phyloP scores from a whole-genome alignment of 2,797 vertebrate species.

The Arctocebus calabarensis region DNA sequence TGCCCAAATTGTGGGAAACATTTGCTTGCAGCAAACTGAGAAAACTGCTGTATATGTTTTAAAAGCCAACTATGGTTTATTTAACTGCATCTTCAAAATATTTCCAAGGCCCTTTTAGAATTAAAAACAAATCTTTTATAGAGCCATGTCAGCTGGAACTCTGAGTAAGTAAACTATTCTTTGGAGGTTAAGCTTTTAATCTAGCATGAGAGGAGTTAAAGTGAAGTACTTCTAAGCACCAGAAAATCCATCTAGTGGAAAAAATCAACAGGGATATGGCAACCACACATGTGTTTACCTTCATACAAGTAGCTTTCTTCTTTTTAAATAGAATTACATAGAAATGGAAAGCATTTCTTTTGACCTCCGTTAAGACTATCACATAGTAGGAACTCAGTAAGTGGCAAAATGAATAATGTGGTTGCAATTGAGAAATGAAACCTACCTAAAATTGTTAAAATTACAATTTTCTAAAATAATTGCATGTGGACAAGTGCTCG shows the following conservation, averaged over 20 bases:
- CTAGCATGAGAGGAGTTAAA: constrained; percentile 42
- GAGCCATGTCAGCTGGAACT: constrained; percentile 19
- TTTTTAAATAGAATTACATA: neutral
- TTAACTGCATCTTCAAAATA: constrained; percentile 43
- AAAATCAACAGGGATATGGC: neutral
- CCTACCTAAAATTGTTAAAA: constrained; percentile 40
- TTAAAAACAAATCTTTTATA: constrained; percentile 57
- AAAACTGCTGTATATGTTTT: constrained; percentile 36
- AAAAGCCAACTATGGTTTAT: constrained; percentile 47
- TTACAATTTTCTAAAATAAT: constrained; percentile 55
- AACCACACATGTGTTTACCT: neutral
- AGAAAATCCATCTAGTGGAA: neutral
- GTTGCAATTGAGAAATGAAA: constrained; percentile 43
- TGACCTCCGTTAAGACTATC: neutral
- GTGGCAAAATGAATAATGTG: constrained; percentile 6
- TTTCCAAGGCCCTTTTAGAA: constrained; percentile 51
- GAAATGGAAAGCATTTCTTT: neutral
- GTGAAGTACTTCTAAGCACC: constrained; percentile 47
- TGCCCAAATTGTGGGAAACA: neutral
- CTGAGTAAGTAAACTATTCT: constrained; percentile 42
- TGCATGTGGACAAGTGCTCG: neutral
- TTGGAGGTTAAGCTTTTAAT: constrained; percentile 48
- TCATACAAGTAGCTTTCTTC: constrained; percentile 21
- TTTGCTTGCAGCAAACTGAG: constrained; percentile 5
- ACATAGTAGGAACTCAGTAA: neutral